phyloP scores from a whole-genome alignment of 2,888 invertebrate genomes.

The Patella ulyssiponensis region DNA sequence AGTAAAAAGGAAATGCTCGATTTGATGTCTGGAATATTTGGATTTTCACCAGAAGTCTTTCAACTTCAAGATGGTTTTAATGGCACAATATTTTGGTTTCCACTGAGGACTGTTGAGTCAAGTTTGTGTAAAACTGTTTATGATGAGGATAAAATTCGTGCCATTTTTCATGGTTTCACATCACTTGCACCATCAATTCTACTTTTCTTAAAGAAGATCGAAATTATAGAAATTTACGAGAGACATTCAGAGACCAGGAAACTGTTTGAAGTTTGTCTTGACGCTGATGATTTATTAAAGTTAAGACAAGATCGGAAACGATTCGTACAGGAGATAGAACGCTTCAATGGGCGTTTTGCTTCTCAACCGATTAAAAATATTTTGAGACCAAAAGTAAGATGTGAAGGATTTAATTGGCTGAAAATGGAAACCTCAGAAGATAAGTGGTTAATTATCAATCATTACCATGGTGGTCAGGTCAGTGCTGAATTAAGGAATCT shows the following conservation, averaged over 20 bases:
- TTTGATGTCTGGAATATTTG: conserved; percentile 53
- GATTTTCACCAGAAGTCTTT: conserved; percentile 37
- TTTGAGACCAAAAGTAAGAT: conserved; percentile 7
- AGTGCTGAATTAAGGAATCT: conserved; percentile 34
- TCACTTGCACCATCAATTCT: conserved; percentile 57
- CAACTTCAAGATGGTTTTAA: conserved; percentile 32
- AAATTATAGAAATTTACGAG: conserved; percentile 46
- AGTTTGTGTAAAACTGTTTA: conserved; percentile 54
- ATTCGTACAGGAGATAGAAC: conserved; percentile 14
- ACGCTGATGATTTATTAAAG: neutral
- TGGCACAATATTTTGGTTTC: conserved; percentile 67
- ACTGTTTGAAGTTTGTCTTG: too few species aligned
- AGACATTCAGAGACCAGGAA: too few species aligned
- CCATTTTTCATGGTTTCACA: conserved; percentile 53
- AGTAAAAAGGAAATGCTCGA: conserved; percentile 23
- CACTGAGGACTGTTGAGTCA: conserved; percentile 55
- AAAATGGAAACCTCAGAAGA: neutral
- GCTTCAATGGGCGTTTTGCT: conserved; percentile 19
- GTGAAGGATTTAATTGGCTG: neutral
- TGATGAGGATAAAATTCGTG: conserved; percentile 43
- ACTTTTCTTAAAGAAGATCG: conserved; percentile 61
- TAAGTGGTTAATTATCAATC: conserved; percentile 45
- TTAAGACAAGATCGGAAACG: conserved; percentile 14
- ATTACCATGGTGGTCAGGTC: conserved; percentile 39
- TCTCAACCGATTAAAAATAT: conserved; percentile 5